Base-by-base conservation (phyloP, 2,888 invertebrate genomes). In the Coremacera marginata region DNA sequence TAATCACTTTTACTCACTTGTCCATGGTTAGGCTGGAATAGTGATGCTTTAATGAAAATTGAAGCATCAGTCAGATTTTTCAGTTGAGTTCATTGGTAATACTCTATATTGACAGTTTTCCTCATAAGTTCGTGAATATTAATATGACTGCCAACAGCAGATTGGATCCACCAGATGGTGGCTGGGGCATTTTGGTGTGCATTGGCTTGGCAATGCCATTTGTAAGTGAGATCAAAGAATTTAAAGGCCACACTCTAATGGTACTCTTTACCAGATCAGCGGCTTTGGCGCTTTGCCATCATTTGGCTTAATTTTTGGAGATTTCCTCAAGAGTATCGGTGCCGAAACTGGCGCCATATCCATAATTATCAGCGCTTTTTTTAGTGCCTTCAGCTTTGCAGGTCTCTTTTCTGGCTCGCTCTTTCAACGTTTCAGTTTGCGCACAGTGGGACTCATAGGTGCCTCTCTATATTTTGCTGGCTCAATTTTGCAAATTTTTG, bases 141-240 rank as follows among this genome's bases (percentile, higher is more conserved):
- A 78, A 52, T 67, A 83, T 81, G 81, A 81, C 78, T 25, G 22
- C 57, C 5, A 75, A 80, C 73, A 84, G 72, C 63, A 79, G 81
- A 74, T 76, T 85, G 34, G 88, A 86, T 62, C 83, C 94, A 1
- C 94, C 95, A 0, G 94, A 95, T 82, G 95, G 95, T 5, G 95
- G 95, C 0, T 96, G 95, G 94, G 95, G 95, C 0, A 95, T 94
- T 87, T 89, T 94, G 71, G 92, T 95, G 16, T 93, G 94, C 51
- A 84, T 94, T 11, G 94, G 94, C 25, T 93, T 95, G 84, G 93
- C 94, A 81, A 88, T 95, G 79, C 93, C 94, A 57, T 94, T 94
- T 86, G 95, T 95, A 90, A 94, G 94, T 60, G 5, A 22, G 44
- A 62, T 34, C 5, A 60, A 19, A 55, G 7, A 3, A 19, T 19